phyloP scores from a whole-genome alignment of 2,797 vertebrate genomes.

The Myioborus miniatus region DNA sequence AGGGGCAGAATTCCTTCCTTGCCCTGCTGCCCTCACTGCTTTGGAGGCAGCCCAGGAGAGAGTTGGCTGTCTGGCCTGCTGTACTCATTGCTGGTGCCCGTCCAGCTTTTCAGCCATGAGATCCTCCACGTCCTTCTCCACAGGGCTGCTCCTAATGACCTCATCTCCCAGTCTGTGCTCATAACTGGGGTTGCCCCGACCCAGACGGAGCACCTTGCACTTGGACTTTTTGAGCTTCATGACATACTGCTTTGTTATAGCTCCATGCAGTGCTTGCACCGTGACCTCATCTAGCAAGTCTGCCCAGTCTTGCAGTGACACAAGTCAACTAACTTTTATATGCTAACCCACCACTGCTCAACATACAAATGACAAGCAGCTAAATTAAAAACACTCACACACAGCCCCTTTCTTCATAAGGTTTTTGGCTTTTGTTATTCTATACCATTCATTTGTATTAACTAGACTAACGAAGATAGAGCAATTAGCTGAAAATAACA shows the following conservation, averaged over 20 bases:
- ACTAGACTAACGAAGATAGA: background rate
- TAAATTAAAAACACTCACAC: background rate
- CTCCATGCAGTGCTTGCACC: background rate
- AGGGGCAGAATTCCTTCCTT: background rate
- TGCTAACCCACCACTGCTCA: background rate
- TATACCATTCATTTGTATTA: background rate
- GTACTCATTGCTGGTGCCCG: fast-evolving
- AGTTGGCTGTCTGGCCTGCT: background rate
- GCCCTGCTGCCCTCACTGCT: fast-evolving
- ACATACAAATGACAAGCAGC: background rate
- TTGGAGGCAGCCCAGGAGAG: background rate
- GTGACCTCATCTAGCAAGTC: background rate
- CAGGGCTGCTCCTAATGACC: background rate
- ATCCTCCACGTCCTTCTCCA: background rate
- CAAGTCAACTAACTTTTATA: background rate
- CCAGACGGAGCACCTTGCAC: background rate
- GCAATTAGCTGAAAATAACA: background rate
- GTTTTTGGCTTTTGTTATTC: background rate
- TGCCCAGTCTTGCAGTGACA: background rate
- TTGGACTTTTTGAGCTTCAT: background rate
- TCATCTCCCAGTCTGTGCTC: background rate
- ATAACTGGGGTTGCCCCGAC: background rate
- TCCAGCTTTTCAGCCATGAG: background rate
- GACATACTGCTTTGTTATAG: background rate
- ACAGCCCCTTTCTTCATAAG: background rate